Evolutionary conservation across 2,113 vertebrate genomes (phyloP).

Genomic region (Heptranchias perlo): DNA sequence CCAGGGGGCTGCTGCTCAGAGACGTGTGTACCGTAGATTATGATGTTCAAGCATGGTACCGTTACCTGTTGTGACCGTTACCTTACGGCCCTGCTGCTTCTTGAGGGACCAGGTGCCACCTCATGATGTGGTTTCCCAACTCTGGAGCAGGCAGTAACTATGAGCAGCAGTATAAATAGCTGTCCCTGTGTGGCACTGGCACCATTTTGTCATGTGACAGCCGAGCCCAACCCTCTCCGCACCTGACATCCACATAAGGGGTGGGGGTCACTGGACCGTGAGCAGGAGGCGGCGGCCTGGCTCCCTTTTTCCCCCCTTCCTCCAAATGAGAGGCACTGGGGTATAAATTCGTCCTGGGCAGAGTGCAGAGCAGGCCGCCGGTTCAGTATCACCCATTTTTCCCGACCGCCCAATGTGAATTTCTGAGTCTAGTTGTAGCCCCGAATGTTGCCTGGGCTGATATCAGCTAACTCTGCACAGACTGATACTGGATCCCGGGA

Average conservation of each 20-base stretch:
- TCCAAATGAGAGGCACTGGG: not conserved
- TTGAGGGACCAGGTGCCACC: not conserved
- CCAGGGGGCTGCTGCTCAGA: not conserved
- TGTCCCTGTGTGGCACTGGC: not conserved
- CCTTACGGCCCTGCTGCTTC: not conserved
- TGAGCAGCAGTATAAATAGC: not conserved
- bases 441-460: not conserved
- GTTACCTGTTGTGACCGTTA: not conserved
- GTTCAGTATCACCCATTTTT: not conserved
- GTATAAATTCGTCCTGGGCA: not conserved
- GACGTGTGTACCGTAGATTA: not conserved
- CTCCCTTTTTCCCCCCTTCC: not conserved
- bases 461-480: not conserved
- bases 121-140: not conserved
- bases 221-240: not conserved
- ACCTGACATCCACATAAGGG: not conserved
- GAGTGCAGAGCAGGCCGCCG: too few species aligned
- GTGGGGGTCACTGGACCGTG: not conserved
- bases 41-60: not conserved
- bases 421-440: not conserved
- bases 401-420: not conserved
- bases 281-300: not conserved
- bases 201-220: not conserved
- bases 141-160: not conserved
- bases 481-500: not conserved